Base-by-base conservation (phyloP, 2,113 vertebrate species). In the Pachyramphus minor region DNA sequence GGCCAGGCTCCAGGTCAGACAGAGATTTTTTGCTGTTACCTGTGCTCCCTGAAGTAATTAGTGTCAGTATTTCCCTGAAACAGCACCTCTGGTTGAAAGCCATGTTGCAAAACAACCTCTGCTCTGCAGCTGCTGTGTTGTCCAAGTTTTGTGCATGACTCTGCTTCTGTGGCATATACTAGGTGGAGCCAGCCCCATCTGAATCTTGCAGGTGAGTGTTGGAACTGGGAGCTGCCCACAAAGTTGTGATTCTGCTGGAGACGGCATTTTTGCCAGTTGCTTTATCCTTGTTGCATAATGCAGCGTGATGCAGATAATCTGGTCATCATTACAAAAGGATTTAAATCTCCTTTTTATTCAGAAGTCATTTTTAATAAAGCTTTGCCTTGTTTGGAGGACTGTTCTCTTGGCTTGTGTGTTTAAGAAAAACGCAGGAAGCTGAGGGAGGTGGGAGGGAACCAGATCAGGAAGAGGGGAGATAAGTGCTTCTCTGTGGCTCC, bases 351-450 rank as follows among this genome's bases (percentile, higher is more conserved):
- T 68, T 93, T 91, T 83, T 58, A 91, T 93, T 95, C 33, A 0
- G 56, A 74, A 87, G 75, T 97, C 5, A 82, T 95, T 83, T 96
- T 90, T 69, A 76, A 93, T 96, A 94, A 80, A 91, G 74, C 62
- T 86, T 83, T 87, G 41, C 41, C 35, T 87, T 91, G 52, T 41
- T 84, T 84, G 60, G 45, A 69, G 69, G 41, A 21, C 49, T 49
- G 24, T 72, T 95, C 23, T 92, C 39, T 64, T 66, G 41, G 35
- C n/a, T 74, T 73, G 5, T 31, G 31, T 30, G 13, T 71, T 91
- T 66, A 83, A 94, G 64, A 62, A 59, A 75, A 89, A 53, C 56
- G 41, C 60, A 56, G 44, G 60, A 59, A 28, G 18, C 15, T 33
- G 33, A 69, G 33, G 16, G 14, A 55, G 24, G 8, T 75, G 31